A percentile compares a stretch with the other conserved stretches of the same genome.
These are phyloP conservation scores for Mesocricetus auratus DNA, from an alignment of 2,113 vertebrate genomes.

Conservation along the genomic window DNA sequence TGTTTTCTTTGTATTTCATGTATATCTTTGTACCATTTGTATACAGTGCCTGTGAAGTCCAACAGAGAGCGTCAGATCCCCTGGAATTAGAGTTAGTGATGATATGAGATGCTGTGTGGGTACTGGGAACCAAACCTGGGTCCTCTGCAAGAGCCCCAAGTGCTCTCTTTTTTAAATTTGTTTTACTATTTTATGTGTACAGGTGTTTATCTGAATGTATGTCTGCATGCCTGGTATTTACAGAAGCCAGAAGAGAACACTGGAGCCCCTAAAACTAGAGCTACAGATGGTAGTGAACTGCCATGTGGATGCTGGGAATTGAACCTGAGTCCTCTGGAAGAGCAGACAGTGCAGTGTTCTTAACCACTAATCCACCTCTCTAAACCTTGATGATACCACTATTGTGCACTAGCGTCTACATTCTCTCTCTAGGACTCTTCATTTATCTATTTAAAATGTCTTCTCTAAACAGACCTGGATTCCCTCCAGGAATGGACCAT, in stretches of 20 bases:
- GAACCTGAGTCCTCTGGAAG: neutral
- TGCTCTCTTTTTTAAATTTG: no score
- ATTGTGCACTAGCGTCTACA: neutral
- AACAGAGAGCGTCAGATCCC: neutral
- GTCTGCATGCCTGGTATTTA: neutral
- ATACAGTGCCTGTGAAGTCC: neutral
- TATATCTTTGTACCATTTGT: neutral
- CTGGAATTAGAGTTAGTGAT: neutral
- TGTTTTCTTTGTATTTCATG: neutral
- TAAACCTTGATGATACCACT: neutral
- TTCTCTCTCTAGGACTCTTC: neutral
- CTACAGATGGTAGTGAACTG: neutral
- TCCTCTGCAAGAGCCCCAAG: neutral
- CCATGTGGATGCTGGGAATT: neutral
- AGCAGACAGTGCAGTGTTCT: no score
- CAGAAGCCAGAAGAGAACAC: neutral
- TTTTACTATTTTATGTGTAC: neutral
- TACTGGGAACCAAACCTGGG: neutral
- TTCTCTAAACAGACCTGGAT: neutral
- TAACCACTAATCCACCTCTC: neutral
- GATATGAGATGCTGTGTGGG: neutral
- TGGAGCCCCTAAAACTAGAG: neutral
- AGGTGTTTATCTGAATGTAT: neutral
- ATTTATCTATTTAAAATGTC: conserved; percentile 22
- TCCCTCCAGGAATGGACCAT: neutral